Percentiles rank a stretch among this genome's conserved stretches.
phyloP scores from a whole-genome alignment of 2,888 invertebrate species.

The Portevinia maculata region DNA sequence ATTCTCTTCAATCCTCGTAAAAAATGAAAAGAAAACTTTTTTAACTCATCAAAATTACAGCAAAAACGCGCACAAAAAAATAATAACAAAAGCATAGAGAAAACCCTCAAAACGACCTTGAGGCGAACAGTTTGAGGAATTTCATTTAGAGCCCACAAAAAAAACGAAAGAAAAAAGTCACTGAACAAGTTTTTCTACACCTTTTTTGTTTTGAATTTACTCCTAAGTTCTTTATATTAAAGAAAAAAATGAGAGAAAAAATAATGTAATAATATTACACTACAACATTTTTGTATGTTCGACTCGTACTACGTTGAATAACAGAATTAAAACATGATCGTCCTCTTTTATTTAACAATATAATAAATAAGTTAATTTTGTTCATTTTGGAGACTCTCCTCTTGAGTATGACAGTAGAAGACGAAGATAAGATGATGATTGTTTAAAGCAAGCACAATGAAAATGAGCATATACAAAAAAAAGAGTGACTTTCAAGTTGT shows the following conservation, averaged over 20 bases:
- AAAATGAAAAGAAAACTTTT: neutral
- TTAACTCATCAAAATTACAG: slow-evolving; percentile 6
- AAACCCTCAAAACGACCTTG: slow-evolving; percentile 71
- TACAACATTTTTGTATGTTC: no score
- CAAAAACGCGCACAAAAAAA: neutral
- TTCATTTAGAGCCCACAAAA: slow-evolving; percentile 64
- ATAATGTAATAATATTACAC: slow-evolving; percentile 23
- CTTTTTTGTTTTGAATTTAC: slow-evolving; percentile 46
- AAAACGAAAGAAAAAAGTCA: slow-evolving; percentile 51
- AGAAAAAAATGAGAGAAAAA: slow-evolving; percentile 12
- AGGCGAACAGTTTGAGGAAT: slow-evolving; percentile 68
- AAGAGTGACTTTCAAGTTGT: slow-evolving; percentile 29
- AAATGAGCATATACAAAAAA: slow-evolving; percentile 7
- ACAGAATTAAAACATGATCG: no score
- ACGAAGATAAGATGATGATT: slow-evolving; percentile 6
- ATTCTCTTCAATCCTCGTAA: slow-evolving; percentile 4
- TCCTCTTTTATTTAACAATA: no score
- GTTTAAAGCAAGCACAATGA: slow-evolving; percentile 3
- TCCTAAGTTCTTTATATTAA: slow-evolving; percentile 33
- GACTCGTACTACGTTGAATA: no score
- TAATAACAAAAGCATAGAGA: slow-evolving; percentile 26
- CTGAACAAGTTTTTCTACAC: slow-evolving; percentile 68
- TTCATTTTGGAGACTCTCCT: slow-evolving; percentile 5
- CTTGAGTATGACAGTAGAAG: neutral
- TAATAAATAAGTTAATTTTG: no score